Conservation (phyloP, 2,888 invertebrate genomes). For the Incurvaria masculella region DNA sequence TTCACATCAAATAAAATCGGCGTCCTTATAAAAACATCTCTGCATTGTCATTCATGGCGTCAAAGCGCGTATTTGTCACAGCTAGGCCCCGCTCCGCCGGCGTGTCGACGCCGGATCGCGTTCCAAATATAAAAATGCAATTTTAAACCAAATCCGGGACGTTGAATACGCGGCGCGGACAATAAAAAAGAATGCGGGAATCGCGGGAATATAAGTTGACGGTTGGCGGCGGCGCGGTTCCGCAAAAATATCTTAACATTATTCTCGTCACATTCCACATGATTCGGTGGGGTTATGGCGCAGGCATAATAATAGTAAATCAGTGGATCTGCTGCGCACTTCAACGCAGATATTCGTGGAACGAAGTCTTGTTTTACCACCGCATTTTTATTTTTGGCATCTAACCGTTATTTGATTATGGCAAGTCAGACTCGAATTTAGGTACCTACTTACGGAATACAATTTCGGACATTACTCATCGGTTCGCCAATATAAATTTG, state of each 20-base stretch:
- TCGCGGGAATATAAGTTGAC: slow-evolving; percentile 21
- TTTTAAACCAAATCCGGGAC: slow-evolving; percentile 49
- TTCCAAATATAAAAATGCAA: slow-evolving; percentile 56
- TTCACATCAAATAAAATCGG: slow-evolving; percentile 52
- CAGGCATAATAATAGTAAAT: neutral
- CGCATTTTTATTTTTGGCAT: no score
- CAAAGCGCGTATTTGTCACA: slow-evolving; percentile 53
- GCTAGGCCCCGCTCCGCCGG: slow-evolving; percentile 18
- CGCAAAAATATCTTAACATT: neutral
- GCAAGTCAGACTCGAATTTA: no score
- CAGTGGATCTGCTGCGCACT: no score
- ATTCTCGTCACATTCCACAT: neutral
- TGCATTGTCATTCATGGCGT: slow-evolving; percentile 57
- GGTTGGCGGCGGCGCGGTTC: neutral
- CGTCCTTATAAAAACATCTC: slow-evolving; percentile 54
- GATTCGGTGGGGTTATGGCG: neutral
- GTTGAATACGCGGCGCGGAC: slow-evolving; percentile 29
- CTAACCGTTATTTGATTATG: no score
- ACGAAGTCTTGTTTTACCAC: no score
- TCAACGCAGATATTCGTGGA: no score
- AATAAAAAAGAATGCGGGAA: slow-evolving; percentile 46
- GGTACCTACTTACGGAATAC: no score
- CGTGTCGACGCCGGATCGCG: slow-evolving; percentile 44
- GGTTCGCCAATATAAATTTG: slow-evolving; percentile 30
- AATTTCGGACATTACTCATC: no score